Base-by-base conservation (phyloP, 2,888 invertebrate species). In the Tinea semifulvella region DNA sequence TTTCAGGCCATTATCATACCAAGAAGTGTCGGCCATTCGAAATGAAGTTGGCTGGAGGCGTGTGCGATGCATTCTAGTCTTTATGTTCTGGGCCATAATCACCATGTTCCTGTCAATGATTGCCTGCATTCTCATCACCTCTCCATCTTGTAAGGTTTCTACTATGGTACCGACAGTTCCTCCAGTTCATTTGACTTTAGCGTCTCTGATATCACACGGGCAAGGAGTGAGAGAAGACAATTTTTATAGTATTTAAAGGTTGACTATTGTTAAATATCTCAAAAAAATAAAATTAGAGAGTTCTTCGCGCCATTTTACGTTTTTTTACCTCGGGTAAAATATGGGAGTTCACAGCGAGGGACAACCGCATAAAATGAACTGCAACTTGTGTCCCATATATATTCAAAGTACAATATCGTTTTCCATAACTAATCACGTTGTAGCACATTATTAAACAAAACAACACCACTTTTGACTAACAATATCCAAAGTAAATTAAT, bases 11-110 rank as follows among this genome's bases (percentile, higher is more conserved):
- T 56, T 85, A n/a, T 72, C 72, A 6, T 53, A 67, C 20, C 83
- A 84, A 47, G 84, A 85, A 56, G 68, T 85, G 0, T 49, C 72
- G 17, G 60, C 64, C n/a, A 67, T 64, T 10, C 61, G 63, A 1
- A 58, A 72, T 46, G 73, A 84, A 50, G 62, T 69, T 0, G 69
- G 74, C 53, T 85, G 85, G 86, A 68, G 75, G 1, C 66, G 73
- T 1, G 54, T 76, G 1, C 70, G 83, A 0, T 66, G 72, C 46
- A 60, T 69, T 46, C 56, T 83, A 16, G 56, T 82, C 49, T 53
- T 76, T 22, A 60, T 79, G 53, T 82, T 84, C 63, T 84, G 84
- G 81, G 62, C 76, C 1, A 54, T 69, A 22, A 61, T 85, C 49
- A 61, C 72, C 1, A 60, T 79, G 57, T 70, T 79, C 53, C 67